Conservation (phyloP, 1,140 invertebrate species). For the Orchestia grillus region DNA sequence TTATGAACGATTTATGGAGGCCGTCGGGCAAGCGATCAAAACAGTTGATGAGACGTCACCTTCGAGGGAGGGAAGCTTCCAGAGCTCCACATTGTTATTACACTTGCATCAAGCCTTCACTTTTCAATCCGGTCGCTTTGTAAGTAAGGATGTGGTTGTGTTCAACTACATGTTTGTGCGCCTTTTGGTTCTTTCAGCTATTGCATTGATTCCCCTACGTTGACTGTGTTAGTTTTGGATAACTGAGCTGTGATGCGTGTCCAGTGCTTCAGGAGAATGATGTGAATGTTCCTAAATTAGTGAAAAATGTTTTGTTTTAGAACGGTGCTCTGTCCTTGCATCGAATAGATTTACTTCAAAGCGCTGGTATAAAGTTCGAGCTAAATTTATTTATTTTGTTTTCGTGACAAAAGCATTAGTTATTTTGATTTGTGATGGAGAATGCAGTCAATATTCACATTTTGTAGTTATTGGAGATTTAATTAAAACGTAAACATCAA, state of each 20-base stretch:
- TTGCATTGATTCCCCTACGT: neutral
- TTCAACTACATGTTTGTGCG: neutral
- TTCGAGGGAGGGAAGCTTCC: neutral
- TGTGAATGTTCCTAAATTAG: neutral
- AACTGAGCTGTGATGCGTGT: neutral
- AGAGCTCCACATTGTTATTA: neutral
- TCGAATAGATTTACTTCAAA: neutral
- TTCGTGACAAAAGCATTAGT: too few species aligned
- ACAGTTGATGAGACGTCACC: neutral
- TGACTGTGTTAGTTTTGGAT: too few species aligned
- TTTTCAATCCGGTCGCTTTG: neutral
- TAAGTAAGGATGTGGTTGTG: neutral
- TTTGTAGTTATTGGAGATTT: too few species aligned
- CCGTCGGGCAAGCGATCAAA: neutral
- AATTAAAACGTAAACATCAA: too few species aligned
- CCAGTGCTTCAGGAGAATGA: neutral
- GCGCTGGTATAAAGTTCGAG: neutral
- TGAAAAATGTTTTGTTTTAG: neutral
- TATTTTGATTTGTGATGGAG: too few species aligned
- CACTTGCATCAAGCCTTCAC: neutral
- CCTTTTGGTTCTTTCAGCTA: neutral
- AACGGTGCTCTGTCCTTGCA: neutral
- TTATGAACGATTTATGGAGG: constrained; percentile 7
- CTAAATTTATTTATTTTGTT: neutral
- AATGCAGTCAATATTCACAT: too few species aligned